phyloP scores from a whole-genome alignment of 2,888 invertebrate species.

The Leucozona laternaria region DNA sequence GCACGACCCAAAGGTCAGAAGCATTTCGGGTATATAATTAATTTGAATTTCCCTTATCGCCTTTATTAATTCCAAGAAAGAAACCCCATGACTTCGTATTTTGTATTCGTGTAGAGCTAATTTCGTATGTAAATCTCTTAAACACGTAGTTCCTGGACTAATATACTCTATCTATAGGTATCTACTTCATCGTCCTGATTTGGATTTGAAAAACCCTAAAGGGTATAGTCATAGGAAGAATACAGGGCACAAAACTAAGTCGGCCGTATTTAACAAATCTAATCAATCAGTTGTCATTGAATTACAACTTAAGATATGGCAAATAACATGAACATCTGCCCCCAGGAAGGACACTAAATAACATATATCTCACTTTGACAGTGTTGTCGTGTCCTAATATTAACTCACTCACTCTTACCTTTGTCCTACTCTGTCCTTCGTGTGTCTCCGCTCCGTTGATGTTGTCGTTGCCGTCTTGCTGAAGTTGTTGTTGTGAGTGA shows the following conservation, averaged over 20 bases:
- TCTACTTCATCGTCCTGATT: not conserved
- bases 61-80: not conserved
- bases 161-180: not conserved
- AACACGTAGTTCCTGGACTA: conserved; percentile 59
- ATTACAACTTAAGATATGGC: conserved; percentile 45
- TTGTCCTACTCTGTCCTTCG: not conserved
- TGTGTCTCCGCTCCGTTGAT: not conserved
- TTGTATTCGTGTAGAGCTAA: not conserved
- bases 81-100: not conserved
- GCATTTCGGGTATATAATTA: conserved; percentile 32
- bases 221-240: not conserved
- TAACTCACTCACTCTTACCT: not conserved
- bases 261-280: conserved; percentile 54
- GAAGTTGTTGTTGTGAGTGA: conserved; percentile 50
- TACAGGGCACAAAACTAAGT: conserved; percentile 24
- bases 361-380: conserved; percentile 52
- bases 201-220: conserved; percentile 21
- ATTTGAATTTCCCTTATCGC: conserved; percentile 21
- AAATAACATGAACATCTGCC: conserved; percentile 32
- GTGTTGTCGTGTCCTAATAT: conserved; percentile 11
- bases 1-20: conserved; percentile 57
- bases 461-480: not conserved
- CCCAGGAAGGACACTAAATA: conserved; percentile 32
- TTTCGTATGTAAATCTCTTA: conserved; percentile 63
- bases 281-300: conserved; percentile 71